Percentiles rank a stretch among this genome's conserved stretches.
Evolutionary conservation across 2,888 invertebrate genomes (phyloP).

Genomic region (Drosophila yooni): DNA sequence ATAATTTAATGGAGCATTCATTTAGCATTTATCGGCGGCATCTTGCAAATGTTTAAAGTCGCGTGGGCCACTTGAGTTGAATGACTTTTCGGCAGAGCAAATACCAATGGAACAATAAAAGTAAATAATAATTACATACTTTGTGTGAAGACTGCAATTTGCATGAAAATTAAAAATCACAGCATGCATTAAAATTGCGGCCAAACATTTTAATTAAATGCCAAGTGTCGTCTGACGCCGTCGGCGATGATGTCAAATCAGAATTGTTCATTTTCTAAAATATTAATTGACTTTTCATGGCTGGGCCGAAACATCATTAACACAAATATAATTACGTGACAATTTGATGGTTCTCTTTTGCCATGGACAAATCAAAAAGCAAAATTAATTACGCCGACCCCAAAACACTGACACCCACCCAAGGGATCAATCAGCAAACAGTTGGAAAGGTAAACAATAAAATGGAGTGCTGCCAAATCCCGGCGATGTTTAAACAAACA

Average conservation of each 20-base stretch:
- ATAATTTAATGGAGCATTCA: constrained; percentile 56
- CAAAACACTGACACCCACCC: constrained; percentile 51
- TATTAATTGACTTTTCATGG: constrained; percentile 77
- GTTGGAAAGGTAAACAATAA: constrained; percentile 73
- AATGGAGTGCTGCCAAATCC: constrained; percentile 55
- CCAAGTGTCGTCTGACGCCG: constrained; percentile 16
- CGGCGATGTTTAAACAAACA: constrained; percentile 68
- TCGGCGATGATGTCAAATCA: constrained; percentile 46
- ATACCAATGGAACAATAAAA: neutral
- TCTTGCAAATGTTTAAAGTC: constrained; percentile 38
- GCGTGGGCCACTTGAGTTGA: constrained; percentile 56
- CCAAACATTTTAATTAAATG: constrained; percentile 66
- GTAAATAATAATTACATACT: constrained; percentile 10
- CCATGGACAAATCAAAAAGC: constrained; percentile 55
- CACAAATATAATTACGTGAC: constrained; percentile 82
- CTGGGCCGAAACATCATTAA: constrained; percentile 69
- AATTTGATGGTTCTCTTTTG: constrained; percentile 72
- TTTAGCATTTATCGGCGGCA: constrained; percentile 34
- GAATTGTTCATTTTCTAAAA: constrained; percentile 63
- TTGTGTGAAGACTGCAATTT: constrained; percentile 30
- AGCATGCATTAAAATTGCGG: constrained; percentile 62
- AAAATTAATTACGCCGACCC: constrained; percentile 63
- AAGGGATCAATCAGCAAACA: constrained; percentile 76
- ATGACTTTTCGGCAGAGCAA: constrained; percentile 24
- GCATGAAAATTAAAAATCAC: constrained; percentile 67